Percentiles rank a stretch among this genome's conserved stretches.
Conservation (phyloP, 2,888 invertebrate genomes). For the Hirtodrosophila alboralis region DNA sequence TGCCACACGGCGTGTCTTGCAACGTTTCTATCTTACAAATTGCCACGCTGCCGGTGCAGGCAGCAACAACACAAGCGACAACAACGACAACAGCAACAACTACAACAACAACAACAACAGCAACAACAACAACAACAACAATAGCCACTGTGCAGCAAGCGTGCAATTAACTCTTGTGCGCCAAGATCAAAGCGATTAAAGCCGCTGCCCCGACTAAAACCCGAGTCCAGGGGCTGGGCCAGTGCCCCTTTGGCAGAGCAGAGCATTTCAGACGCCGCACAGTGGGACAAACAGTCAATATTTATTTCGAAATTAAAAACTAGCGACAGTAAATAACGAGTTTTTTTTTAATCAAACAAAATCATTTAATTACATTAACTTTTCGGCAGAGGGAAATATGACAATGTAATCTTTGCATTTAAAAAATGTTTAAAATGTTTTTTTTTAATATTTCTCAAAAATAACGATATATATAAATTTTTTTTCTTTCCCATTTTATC, state of each 20-base stretch:
- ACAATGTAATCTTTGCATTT: too few relatives aligned
- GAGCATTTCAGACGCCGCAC: not conserved
- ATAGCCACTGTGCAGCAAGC: constrained; percentile 78
- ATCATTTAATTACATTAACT: too few relatives aligned
- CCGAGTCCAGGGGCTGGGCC: constrained; percentile 3
- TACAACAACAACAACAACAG: constrained; percentile 26
- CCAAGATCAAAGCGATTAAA: constrained; percentile 83
- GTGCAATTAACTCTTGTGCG: constrained; percentile 82
- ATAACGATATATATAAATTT: too few relatives aligned
- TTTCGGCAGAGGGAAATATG: too few relatives aligned
- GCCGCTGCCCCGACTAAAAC: constrained; percentile 54
- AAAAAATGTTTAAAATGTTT: too few relatives aligned
- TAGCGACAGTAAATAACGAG: too few relatives aligned
- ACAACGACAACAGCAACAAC: constrained; percentile 48
- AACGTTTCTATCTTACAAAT: constrained; percentile 74
- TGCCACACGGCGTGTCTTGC: constrained; percentile 80
- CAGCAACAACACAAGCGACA: constrained; percentile 15
- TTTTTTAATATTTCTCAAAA: too few relatives aligned
- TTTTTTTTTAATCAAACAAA: too few relatives aligned
- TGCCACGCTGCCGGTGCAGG: constrained; percentile 53
- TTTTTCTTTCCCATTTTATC: too few relatives aligned
- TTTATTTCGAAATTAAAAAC: too few relatives aligned
- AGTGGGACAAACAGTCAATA: too few relatives aligned
- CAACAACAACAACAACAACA: constrained; percentile 21
- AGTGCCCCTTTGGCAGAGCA: constrained; percentile 17